A percentile compares a stretch with the other conserved stretches of the same genome.
phyloP scores from a whole-genome alignment of 2,888 invertebrate species.

The Siphonodentalium dalli region DNA sequence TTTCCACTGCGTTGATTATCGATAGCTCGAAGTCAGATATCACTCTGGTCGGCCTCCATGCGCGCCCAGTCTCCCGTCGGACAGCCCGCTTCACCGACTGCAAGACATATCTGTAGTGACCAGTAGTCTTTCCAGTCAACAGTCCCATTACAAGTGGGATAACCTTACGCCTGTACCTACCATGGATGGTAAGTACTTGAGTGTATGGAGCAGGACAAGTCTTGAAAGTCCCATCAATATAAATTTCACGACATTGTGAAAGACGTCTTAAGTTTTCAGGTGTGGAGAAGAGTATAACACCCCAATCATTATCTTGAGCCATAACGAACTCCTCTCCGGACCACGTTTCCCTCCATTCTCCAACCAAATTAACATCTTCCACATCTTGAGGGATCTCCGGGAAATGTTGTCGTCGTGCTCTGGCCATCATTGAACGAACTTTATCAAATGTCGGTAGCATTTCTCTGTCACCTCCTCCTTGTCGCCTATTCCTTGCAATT shows the following conservation, averaged over 20 bases:
- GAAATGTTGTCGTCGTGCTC: no score
- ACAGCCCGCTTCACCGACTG: constrained; percentile 4
- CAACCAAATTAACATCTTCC: no score
- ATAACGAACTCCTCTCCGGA: constrained; percentile 2
- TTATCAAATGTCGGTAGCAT: no score
- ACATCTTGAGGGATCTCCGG: no score
- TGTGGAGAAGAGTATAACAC: constrained; percentile 5
- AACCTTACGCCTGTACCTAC: constrained; percentile 1
- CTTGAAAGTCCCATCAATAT: constrained; percentile 14
- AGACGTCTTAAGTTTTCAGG: not conserved
- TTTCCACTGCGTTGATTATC: constrained; percentile 8
- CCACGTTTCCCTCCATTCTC: constrained; percentile 1
- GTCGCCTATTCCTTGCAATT: no score
- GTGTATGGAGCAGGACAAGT: constrained; percentile 10
- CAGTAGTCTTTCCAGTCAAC: constrained; percentile 6
- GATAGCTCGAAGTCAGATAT: constrained; percentile 8
- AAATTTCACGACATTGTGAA: constrained; percentile 3
- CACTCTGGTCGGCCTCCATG: constrained; percentile 4
- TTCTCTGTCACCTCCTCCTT: no score
- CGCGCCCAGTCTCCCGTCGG: not conserved
- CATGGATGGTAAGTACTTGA: constrained; percentile 15
- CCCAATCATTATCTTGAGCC: constrained; percentile 18
- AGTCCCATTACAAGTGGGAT: constrained; percentile 1
- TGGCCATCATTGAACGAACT: no score
- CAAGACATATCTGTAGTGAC: constrained; percentile 11